These are phyloP conservation scores for Danaus plexippus DNA, from an alignment of 1,140 invertebrate genomes.

Conservation along the genomic window DNA sequence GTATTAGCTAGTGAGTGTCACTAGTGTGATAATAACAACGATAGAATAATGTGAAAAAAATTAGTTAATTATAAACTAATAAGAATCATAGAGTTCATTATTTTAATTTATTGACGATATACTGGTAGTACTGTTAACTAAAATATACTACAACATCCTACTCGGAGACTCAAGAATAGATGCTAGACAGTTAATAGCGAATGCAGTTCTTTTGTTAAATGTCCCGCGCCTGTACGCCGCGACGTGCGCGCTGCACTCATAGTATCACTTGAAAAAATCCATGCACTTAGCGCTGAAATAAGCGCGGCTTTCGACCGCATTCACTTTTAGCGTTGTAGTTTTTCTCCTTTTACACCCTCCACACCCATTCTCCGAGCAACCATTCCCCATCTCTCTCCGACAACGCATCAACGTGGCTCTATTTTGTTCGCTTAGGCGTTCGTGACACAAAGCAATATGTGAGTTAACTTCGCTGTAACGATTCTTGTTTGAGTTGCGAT, in stretches of 20 bases:
- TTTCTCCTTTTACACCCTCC: constrained; percentile 68
- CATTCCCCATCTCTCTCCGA: constrained; percentile 47
- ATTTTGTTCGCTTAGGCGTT: constrained; percentile 61
- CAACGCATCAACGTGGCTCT: constrained; percentile 39
- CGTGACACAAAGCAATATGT: constrained; percentile 72
- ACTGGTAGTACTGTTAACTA: too few species aligned
- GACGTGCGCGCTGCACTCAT: constrained; percentile 37
- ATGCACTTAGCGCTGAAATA: constrained; percentile 69
- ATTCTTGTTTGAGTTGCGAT: constrained; percentile 71
- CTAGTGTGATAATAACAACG: too few species aligned
- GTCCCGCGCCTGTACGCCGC: constrained; percentile 19
- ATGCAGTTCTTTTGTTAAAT: constrained; percentile 17
- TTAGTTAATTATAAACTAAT: too few species aligned
- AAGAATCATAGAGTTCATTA: too few species aligned
- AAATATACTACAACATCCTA: too few species aligned
- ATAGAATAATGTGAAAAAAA: too few species aligned
- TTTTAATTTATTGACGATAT: too few species aligned
- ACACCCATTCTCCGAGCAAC: constrained; percentile 57
- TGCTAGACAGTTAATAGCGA: constrained; percentile 16
- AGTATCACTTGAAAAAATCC: constrained; percentile 67
- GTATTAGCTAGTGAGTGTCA: too few species aligned
- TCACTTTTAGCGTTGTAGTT: constrained; percentile 71
- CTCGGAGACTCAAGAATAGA: constrained; percentile 6
- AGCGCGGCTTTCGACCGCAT: constrained; percentile 70
- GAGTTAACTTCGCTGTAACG: constrained; percentile 69